Base-by-base conservation (phyloP, 1,140 invertebrate genomes). In the Caenorhabditis tropicalis region DNA sequence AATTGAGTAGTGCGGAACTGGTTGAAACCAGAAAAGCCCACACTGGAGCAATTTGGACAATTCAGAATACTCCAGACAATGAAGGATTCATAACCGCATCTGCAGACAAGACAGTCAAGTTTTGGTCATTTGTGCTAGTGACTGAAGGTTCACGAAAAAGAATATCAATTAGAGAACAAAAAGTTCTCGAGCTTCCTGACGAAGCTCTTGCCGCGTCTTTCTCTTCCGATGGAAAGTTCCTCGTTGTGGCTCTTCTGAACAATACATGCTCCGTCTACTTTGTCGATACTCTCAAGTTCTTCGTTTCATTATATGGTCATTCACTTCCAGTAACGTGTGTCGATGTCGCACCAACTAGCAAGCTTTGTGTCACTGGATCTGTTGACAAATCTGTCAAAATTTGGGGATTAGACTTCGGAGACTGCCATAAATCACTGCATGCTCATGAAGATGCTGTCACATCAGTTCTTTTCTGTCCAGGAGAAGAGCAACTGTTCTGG, bases 361-460 rank as follows among this genome's bases (percentile, higher is more conserved):
- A 94, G 1, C 89, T 99, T 1, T 95, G 99, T 84, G 95, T 94
- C 1, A 98, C 97, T 0, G 97, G 97, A 29, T 98, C 96, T 21
- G 95, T 95, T 0, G 98, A 99, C 92, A 94, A 96, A 27, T 98
- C 96, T 92, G 94, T 99, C 5, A 98, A 98, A 93, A 95, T 99
- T 86, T 99, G 97, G 97, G 97, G 97, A 58, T 93, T 99, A 91
- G 96, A 99, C 92, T 99, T 98, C 92, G 98, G 98, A 24, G 97
- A 99, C 92, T 98, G 96, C 89, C 92, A 93, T 86, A 93, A 92
- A 84, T 94, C 93, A 60, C 92, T 94, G 83, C 94, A 93, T 92
- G 96, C 96, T 2, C 97, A 99, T 92, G 96, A 98, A 89, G 96
- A 98, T 91, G 92, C 91, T 92, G 58, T 81, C 3, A 81, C 79